Conservation (phyloP, 2,797 vertebrate genomes). For the Echeneis naucrates region DNA sequence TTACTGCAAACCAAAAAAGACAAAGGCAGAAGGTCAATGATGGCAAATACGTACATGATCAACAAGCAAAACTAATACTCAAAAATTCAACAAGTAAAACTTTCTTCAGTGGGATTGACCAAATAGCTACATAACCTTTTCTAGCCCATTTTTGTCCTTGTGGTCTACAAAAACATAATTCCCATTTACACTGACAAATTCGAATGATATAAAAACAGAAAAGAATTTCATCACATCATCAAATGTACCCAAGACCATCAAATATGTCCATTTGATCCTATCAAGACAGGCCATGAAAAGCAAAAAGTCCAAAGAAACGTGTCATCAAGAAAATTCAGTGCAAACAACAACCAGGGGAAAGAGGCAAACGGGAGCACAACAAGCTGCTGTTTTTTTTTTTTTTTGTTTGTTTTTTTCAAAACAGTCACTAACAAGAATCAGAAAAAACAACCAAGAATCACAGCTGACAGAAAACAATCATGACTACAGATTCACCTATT, state of each 20-base stretch:
- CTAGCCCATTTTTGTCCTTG: not conserved
- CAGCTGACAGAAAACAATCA: not conserved
- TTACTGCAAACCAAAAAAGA: constrained; percentile 60
- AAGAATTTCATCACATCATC: constrained; percentile 19
- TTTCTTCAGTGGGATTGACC: not conserved
- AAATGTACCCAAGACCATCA: constrained; percentile 6
- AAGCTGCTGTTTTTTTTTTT: no score
- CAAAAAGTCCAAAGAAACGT: not conserved
- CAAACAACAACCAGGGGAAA: not conserved
- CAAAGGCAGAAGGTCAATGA: constrained; percentile 31
- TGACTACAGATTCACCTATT: constrained; percentile 38
- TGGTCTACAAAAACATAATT: not conserved
- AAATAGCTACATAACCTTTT: not conserved
- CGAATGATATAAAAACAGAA: constrained; percentile 39
- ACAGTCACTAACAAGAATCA: not conserved
- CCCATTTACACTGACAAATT: not conserved
- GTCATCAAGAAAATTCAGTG: not conserved
- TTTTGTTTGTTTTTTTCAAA: constrained; percentile 2
- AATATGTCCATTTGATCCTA: not conserved
- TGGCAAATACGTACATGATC: not conserved
- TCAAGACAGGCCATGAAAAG: not conserved
- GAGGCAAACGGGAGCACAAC: not conserved
- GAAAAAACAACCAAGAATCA: not conserved
- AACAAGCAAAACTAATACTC: not conserved
- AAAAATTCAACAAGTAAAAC: not conserved